Conservation (phyloP, 1,140 invertebrate genomes). For the Berghia stephanieae region DNA sequence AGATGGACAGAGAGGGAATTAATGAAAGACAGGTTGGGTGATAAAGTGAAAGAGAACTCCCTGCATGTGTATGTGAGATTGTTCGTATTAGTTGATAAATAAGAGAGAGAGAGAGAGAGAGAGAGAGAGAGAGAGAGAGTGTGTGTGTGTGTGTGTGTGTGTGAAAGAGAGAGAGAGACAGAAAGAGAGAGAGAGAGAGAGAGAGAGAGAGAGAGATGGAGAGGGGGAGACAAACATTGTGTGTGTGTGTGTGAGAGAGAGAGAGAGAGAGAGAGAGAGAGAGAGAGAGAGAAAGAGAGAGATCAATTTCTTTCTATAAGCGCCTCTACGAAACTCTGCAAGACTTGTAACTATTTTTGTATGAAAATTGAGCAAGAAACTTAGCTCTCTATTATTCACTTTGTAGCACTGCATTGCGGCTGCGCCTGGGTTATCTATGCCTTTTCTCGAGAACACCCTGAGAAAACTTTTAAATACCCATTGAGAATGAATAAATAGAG, state of each 20-base stretch:
- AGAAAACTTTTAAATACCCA: neutral
- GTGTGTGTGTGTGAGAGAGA: constrained; percentile 1
- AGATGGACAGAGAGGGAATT: too few species aligned
- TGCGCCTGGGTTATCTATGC: neutral
- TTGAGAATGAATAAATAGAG: neutral
- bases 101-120: too few species aligned
- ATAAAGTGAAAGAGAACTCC: too few species aligned
- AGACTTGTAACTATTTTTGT: neutral
- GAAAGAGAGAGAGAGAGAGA: constrained; percentile 12
- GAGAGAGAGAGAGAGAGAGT: neutral
- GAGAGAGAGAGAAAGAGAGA: neutral
- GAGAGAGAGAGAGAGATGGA: neutral
- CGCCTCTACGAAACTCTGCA: too few species aligned
- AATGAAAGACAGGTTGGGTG: too few species aligned
- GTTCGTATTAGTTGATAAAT: too few species aligned
- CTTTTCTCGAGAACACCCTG: neutral
- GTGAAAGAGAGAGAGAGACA: too few species aligned
- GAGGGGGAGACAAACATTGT: neutral
- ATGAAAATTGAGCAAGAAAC: neutral
- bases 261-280: neutral
- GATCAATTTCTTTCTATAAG: neutral
- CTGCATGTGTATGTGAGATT: too few species aligned
- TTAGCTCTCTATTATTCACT: neutral
- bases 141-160: neutral
- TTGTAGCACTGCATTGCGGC: too few species aligned